phyloP scores from a whole-genome alignment of 2,113 vertebrate genomes.

The Oceanodroma tethys region DNA sequence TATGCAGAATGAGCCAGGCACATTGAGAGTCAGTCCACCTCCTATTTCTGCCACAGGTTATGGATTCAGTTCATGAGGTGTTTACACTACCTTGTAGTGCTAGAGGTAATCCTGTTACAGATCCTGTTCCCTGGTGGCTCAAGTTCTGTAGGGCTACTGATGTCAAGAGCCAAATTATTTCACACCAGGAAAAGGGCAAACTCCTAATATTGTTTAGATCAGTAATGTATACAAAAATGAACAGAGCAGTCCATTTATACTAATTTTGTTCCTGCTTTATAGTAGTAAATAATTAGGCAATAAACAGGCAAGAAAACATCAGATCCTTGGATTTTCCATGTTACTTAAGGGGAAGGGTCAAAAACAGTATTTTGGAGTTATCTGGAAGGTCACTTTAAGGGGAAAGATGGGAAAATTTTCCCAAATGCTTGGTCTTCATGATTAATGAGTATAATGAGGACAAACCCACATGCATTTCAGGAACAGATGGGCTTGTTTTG shows the following conservation, averaged over 20 bases:
- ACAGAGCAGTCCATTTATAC: neutral
- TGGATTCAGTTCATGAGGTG: neutral
- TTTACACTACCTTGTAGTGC: neutral
- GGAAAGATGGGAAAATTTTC: neutral
- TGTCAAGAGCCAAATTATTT: neutral
- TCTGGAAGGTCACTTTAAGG: neutral
- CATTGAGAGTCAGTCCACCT: neutral
- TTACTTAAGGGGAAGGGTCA: neutral
- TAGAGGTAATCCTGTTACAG: neutral
- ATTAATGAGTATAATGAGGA: neutral
- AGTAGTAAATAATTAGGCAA: neutral
- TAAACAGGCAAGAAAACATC: neutral
- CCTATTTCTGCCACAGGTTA: neutral
- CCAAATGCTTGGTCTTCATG: neutral
- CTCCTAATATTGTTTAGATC: neutral
- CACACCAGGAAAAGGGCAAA: neutral
- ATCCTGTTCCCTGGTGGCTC: neutral
- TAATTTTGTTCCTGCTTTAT: neutral
- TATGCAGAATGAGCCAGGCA: neutral
- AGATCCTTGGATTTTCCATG: neutral
- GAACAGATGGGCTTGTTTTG: conserved; percentile 36
- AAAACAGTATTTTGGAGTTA: neutral
- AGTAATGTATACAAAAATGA: neutral
- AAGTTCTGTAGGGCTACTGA: neutral
- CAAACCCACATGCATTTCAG: neutral